phyloP scores from a whole-genome alignment of 2,113 vertebrate species.

The Oxyruncus cristatus region DNA sequence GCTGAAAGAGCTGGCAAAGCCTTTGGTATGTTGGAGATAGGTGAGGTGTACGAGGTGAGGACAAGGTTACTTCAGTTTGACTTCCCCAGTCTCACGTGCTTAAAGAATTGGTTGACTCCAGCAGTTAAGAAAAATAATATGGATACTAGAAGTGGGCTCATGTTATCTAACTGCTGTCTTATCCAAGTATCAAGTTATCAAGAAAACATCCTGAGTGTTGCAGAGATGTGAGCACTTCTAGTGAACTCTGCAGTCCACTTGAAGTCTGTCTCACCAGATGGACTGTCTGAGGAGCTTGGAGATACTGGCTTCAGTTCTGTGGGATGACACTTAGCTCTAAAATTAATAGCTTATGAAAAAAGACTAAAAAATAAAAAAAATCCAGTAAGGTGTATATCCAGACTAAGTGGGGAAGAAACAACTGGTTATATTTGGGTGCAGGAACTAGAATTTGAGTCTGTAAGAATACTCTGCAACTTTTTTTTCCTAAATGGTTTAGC shows the following conservation, averaged over 20 bases:
- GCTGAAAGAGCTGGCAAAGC: neutral
- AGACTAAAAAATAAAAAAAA: neutral
- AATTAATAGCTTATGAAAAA: neutral
- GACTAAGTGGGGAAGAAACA: neutral
- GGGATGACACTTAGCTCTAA: neutral
- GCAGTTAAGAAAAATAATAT: neutral
- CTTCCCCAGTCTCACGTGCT: fast-evolving
- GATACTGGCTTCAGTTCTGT: neutral
- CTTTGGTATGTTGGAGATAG: neutral
- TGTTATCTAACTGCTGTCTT: neutral
- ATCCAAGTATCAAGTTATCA: neutral
- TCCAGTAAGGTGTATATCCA: neutral
- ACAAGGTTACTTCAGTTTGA: neutral
- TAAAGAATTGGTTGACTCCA: neutral
- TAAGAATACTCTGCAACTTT: neutral
- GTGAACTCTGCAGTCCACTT: fast-evolving
- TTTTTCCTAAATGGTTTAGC: neutral
- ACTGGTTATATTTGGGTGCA: neutral
- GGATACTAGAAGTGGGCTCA: neutral
- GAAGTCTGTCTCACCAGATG: neutral
- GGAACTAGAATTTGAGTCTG: neutral
- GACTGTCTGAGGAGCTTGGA: neutral
- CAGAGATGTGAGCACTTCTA: neutral
- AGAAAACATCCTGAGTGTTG: neutral
- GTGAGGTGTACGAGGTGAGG: neutral